phyloP scores from a whole-genome alignment of 2,113 vertebrate species.

The Marmota monax region DNA sequence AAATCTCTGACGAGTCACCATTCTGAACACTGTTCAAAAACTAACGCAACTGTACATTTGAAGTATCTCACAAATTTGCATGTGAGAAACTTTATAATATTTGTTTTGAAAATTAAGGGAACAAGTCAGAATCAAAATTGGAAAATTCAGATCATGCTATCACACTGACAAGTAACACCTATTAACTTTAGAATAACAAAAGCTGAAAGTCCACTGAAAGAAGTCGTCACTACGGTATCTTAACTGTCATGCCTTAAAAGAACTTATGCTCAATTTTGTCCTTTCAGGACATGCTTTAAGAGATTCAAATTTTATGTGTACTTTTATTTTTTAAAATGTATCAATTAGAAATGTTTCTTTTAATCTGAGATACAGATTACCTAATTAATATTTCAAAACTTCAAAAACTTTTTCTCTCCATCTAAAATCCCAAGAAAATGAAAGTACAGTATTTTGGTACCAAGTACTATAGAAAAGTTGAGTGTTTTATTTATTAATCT shows the following conservation, averaged over 20 bases:
- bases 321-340: conserved; percentile 54
- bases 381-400: conserved; percentile 1
- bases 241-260: neutral
- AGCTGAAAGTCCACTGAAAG: neutral
- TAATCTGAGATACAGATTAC: neutral
- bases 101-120: conserved; percentile 62
- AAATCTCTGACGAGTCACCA: conserved; percentile 77
- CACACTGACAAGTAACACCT: neutral
- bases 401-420: neutral
- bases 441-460: neutral
- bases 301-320: conserved; percentile 2
- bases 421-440: neutral
- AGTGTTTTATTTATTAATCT: neutral
- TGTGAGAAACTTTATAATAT: conserved; percentile 46
- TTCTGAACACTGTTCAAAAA: conserved; percentile 63
- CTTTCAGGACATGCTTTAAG: neutral
- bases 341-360: neutral
- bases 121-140: conserved; percentile 20
- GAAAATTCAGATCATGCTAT: conserved; percentile 56
- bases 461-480: neutral
- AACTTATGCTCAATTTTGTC: neutral
- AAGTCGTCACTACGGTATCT: neutral
- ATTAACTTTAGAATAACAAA: conserved; percentile 53
- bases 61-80: conserved; percentile 48
- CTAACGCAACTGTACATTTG: conserved; percentile 53